Base-by-base conservation (phyloP, 2,113 vertebrate genomes). In the Castor canadensis region DNA sequence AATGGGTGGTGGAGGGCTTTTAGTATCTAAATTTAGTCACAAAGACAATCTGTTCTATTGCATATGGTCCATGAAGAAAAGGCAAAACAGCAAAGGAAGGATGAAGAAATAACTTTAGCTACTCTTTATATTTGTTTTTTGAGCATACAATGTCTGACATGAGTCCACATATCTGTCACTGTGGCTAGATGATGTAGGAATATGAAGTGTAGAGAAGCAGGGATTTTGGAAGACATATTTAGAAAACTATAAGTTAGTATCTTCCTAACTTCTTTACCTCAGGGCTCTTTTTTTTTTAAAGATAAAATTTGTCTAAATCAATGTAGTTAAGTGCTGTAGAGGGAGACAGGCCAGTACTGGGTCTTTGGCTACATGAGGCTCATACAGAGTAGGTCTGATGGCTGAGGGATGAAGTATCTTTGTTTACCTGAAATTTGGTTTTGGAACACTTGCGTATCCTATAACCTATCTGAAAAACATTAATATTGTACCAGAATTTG, bases 21-120 rank as follows among this genome's bases (percentile, higher is more conserved):
- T 32, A 22, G 24, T 71, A 93, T 87, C 83, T 32, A 75, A 22
- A 75, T 96, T 93, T 87, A 66, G 58, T 80, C 67, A 64, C 45
- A 85, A 89, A n/a, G 35, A 77, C 87, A 67, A 54, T 86, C 24
- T 81, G 9, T 64, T 69, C n/a, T 43, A 11, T 80, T 64, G 54
- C 24, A 20, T 38, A 24, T 45, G 19, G 47, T 35, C 80, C 13
- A 9, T 64, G 20, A 30, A 71, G 40, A 60, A 79, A 72, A 49
- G 62, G 86, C 69, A 7, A 47, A 43, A 71, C 72, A 73, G 22
- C 5, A n/a, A 16, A 56, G 43, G 22, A 83, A 87, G 10, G 12
- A 49, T 28, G 16, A 69, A 30, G 67, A 72, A 76, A 54, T 77
- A 30, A 28, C 60, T 67, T 58, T 35, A 43, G 17, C 13, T 47